Percentiles rank a stretch among this genome's conserved stretches.
phyloP scores from a whole-genome alignment of 2,113 vertebrate species.

The Poeciliopsis prolifica region DNA sequence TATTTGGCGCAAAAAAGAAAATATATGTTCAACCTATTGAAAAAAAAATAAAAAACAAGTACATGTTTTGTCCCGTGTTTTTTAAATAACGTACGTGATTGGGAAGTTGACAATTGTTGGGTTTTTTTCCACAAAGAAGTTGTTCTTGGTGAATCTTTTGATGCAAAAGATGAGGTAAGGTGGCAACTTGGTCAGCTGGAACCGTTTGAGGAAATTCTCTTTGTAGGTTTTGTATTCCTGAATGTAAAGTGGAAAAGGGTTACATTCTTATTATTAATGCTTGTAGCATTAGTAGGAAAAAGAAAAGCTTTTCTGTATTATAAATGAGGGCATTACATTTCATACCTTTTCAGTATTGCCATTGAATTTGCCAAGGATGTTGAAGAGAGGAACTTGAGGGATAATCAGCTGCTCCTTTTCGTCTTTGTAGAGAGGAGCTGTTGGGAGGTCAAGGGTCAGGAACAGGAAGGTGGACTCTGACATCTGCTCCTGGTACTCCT shows the following conservation, averaged over 20 bases:
- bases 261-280: neutral
- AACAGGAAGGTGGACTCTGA: constrained; percentile 95
- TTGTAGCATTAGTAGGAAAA: neutral
- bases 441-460: constrained; percentile 95
- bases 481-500: constrained; percentile 95
- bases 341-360: constrained; percentile 94
- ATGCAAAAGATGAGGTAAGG: constrained; percentile 98
- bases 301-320: neutral
- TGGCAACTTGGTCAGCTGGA: constrained; percentile 94
- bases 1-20: constrained; percentile 1
- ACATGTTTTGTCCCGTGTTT: neutral
- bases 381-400: constrained; percentile 97
- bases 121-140: constrained; percentile 99
- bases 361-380: constrained; percentile 95
- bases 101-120: constrained; percentile 98
- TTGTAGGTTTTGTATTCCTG: constrained; percentile 99
- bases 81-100: constrained; percentile 86
- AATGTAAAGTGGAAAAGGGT: constrained; percentile 2
- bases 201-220: constrained; percentile 96
- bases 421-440: constrained; percentile 95
- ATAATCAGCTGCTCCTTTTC: constrained; percentile 99
- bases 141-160: constrained; percentile 99
- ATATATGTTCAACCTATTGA: neutral
- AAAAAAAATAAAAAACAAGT: neutral
- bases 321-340: neutral